Base-by-base conservation (phyloP, 2,797 vertebrate genomes). In the Enteromius treurensis region DNA sequence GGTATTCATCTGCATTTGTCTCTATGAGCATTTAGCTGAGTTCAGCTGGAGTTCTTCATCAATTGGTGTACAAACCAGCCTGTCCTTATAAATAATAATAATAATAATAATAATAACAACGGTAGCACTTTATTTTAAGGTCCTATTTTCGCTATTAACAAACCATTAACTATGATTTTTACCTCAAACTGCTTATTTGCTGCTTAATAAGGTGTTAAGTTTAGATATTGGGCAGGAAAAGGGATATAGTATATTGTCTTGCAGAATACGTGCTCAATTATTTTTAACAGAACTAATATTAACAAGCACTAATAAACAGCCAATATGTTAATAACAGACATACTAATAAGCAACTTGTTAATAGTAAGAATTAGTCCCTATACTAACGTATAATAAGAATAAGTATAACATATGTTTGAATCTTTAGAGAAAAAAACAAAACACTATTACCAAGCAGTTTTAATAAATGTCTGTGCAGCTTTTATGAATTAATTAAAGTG, bases 401-500 rank as follows among this genome's bases (percentile, higher is more conserved):
- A 32, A 70, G 45, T 14, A 60, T 32, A n/a, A 40, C 17, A 49
- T 64, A 64, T 32, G 62, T 7, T 19, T 65, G 34, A 19, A 69
- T 40, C 13, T 34, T 51, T 37, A 68, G 21, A 17, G 1, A 34
- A 73, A 13, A 37, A 37, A 37, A 37, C 37, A 45, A 77, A 26
- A 13, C 10, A 21, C 23, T 32, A 29, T 45, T 42, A 15, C n/a
- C n/a, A 62, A 2, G 10, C 60, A 60, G 5, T 32, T 64, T 49
- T 51, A 51, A 64, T 65, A 74, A 40, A 74, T 64, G 26, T 9
- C 7, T 64, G 47, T 14, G 13, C 4, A 82, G 67, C 15, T 40
- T 45, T 53, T 55, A 21, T 29, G 55, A 65, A 82, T 65, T 62
- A 32, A 40, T 51, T 73, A 49, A n/a, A 71, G 19, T 13, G 45